Evolutionary conservation across 1,140 invertebrate species (phyloP), one percentile per base, ranked within the genome.

Genomic region (Caenorhabditis remanei): DNA sequence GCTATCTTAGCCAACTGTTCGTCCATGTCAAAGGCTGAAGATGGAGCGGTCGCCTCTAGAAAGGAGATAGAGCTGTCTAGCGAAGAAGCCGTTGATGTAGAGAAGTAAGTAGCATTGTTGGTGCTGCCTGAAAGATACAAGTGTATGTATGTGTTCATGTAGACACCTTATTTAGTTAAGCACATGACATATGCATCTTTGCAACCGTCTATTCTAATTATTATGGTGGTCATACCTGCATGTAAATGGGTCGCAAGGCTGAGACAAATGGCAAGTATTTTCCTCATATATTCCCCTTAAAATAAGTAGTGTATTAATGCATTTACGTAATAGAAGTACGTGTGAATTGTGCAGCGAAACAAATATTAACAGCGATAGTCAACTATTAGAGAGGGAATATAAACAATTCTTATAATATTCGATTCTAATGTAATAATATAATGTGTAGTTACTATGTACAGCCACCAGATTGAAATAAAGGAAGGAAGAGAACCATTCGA

Each of bases 381-480:
- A 71, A 71, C 43, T 71, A 71, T 71, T 71, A 71, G 32, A 71
- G 13, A 71, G 65, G 24, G 24, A 71, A 32, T 41, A 71, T 79
- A 79, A 79, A 46, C 43, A 79, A 79, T 79, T 75, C 40, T 75
- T 75, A 75, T 75, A 75, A 75, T 75, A 75, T 75, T 75, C 67
- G 67, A 75, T 75, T 75, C 67, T 75, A 75, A 41, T 75, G 40
- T 75, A 75, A 75, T 75, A 75, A 75, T 75, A 75, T 75, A 75
- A 75, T 75, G 67, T 75, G 67, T 75, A 75, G 67, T 75, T 75
- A 75, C 21, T 41, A 32, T 75, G 67, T 32, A 75, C 67, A 75
- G 67, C 67, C 67, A 75, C 67, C n/a, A 75, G 67, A 75, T 75
- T 75, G 43, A 75, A 75, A 75, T 75, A 75, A 75, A 75, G 67